Base-by-base conservation (phyloP, 2,888 invertebrate species). In the Belgica antarctica region DNA sequence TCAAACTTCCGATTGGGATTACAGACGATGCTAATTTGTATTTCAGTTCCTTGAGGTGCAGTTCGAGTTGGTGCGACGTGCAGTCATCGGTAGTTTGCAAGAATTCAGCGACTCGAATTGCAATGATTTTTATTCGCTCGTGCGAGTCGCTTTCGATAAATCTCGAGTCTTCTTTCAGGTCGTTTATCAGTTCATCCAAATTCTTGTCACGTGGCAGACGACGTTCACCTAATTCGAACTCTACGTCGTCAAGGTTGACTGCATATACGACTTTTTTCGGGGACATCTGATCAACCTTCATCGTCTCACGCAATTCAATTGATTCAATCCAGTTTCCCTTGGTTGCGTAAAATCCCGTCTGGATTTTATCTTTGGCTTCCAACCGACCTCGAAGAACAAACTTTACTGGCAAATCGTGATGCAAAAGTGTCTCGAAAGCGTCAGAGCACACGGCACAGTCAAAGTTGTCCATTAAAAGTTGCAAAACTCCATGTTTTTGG, bases 321-420 rank as follows among this genome's bases (percentile, higher is more conserved):
- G n/a, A 68, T 28, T 68, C 52, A 2, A 68, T 5, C 31, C 25
- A 3, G 2, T 28, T 17, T 2, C 28, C 24, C 22, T 47, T 47
- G 4, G 52, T 19, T 15, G 66, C 66, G 24, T 68, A 68, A 27
- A 68, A 68, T 31, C 66, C 66, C 28, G 22, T 28, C 15, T 1
- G 4, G 15, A 68, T 68, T 17, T 52, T 68, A 25, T 68, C 66
- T 27, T 15, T 65, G 17, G 25, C 7, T 46, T 65, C 19, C 47
- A 68, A 28, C 12, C 22, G 5, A 27, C 52, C 28, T 24, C 27
- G 15, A 15, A 68, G 7, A 5, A 47, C 19, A 47, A 68, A 68
- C 22, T 68, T 68, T 17, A 68, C 4, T 25, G 66, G 52, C 28
- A 68, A 31, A 28, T 68, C 52, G n/a, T 22, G 8, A 31, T 68